phyloP scores from a whole-genome alignment of 2,888 invertebrate species.

The Julus scanicus region DNA sequence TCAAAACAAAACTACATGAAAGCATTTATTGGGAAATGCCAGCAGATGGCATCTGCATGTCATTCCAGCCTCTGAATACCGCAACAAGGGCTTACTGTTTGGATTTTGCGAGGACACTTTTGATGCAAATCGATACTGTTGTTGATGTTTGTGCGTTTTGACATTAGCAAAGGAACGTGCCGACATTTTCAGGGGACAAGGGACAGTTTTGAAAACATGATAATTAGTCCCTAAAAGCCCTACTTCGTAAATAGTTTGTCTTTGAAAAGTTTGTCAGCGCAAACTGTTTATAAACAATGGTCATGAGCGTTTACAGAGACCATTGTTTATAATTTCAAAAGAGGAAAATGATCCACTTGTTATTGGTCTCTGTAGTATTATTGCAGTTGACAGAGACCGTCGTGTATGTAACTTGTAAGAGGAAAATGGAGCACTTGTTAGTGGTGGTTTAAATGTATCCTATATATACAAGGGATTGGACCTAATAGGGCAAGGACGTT shows the following conservation, averaged over 20 bases:
- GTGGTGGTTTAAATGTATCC: too few relatives aligned
- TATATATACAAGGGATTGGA: not conserved
- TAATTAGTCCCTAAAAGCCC: not conserved
- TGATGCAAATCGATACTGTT: conserved; percentile 41
- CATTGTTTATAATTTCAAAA: not conserved
- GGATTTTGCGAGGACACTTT: conserved; percentile 14
- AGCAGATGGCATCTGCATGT: conserved; percentile 42
- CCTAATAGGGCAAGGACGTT: not conserved
- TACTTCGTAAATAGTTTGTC: not conserved
- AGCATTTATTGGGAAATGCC: conserved; percentile 45
- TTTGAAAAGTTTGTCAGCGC: not conserved
- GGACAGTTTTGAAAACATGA: not conserved
- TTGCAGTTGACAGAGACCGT: too few relatives aligned
- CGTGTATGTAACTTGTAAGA: too few relatives aligned
- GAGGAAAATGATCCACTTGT: too few relatives aligned
- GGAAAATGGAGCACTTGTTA: too few relatives aligned
- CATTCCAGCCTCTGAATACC: conserved; percentile 6
- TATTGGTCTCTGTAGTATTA: not conserved
- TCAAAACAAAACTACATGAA: conserved; percentile 32
- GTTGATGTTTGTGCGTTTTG: not conserved
- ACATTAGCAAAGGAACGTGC: not conserved
- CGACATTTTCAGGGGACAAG: conserved; percentile 27
- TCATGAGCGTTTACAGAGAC: not conserved
- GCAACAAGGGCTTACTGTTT: conserved; percentile 8
- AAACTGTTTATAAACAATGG: not conserved